Percentiles rank a stretch among this genome's conserved stretches.
These are phyloP conservation scores for Balaenoptera acutorostrata DNA, from an alignment of 2,113 vertebrate species.

Conservation along the genomic window DNA sequence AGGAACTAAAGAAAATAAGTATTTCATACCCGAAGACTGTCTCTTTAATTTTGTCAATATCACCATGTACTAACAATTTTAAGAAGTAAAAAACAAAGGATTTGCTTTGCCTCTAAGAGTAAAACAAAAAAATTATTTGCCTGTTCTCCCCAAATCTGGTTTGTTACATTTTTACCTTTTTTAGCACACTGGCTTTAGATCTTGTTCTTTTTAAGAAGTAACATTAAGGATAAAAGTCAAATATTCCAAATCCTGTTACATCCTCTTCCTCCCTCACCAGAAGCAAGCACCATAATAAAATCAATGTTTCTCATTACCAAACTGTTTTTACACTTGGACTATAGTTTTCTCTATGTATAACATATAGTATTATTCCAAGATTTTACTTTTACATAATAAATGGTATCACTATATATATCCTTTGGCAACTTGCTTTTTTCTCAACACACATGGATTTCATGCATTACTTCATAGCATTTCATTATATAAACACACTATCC, in stretches of 20 bases:
- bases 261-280: background rate
- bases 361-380: background rate
- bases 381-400: background rate
- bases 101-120: background rate
- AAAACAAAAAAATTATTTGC: background rate
- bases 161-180: background rate
- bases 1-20: slow-evolving; percentile 84
- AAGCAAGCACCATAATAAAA: background rate
- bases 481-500: background rate
- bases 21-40: background rate
- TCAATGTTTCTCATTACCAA: background rate
- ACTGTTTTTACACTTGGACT: background rate
- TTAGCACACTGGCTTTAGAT: background rate
- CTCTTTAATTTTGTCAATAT: background rate
- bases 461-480: background rate
- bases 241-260: background rate
- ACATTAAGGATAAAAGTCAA: background rate
- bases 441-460: background rate
- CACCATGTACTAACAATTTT: background rate
- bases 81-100: background rate
- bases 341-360: background rate
- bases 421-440: background rate
- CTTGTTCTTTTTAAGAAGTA: background rate
- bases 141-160: background rate
- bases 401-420: background rate